phyloP scores from a whole-genome alignment of 2,113 vertebrate genomes.

The Podiceps cristatus region DNA sequence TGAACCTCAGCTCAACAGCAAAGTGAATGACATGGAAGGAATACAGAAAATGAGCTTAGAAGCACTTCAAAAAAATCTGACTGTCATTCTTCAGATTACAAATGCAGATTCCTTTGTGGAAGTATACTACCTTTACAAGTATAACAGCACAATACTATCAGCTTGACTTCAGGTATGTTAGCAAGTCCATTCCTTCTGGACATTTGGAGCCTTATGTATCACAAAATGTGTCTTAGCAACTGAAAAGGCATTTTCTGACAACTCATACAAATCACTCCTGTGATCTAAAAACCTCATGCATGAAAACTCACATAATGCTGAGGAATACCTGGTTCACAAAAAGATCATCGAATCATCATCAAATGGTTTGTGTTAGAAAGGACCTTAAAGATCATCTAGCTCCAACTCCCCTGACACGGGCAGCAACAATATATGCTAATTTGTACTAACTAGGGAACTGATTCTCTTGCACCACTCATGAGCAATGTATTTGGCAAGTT shows the following conservation, averaged over 20 bases:
- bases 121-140: not conserved
- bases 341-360: too few relatives aligned
- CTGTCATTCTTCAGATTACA: not conserved
- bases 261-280: not conserved
- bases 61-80: not conserved
- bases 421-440: not conserved
- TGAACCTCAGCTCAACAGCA: not conserved
- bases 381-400: too few relatives aligned
- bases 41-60: not conserved
- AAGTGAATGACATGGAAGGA: not conserved
- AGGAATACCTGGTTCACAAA: too few relatives aligned
- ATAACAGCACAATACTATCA: not conserved
- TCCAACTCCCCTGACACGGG: too few relatives aligned
- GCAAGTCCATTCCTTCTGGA: not conserved
- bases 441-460: conserved; percentile 18
- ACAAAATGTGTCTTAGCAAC: not conserved
- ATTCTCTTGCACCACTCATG: not conserved
- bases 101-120: not conserved
- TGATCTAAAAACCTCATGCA: not conserved
- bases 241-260: not conserved
- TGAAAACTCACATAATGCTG: not conserved
- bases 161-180: not conserved
- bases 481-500: conserved; percentile 6
- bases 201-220: not conserved
- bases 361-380: too few relatives aligned